phyloP scores from a whole-genome alignment of 2,797 vertebrate genomes.

The Enteromius viviparus region DNA sequence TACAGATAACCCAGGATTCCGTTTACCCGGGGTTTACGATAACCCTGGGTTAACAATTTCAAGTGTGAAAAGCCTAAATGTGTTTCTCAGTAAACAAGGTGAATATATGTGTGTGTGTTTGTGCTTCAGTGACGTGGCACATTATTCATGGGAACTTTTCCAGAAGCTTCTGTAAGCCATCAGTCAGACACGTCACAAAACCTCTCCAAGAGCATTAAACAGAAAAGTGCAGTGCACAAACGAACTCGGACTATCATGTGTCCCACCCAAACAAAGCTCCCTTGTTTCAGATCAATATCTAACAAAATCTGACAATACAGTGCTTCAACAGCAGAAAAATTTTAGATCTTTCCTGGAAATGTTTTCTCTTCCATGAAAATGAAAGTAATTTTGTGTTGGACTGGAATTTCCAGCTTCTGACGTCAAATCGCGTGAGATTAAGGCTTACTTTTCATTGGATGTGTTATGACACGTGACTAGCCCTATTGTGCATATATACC shows the following conservation, averaged over 20 bases:
- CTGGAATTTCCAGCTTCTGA: background rate
- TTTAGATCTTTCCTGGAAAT: background rate
- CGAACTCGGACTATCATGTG: too few species aligned
- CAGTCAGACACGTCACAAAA: constrained; percentile 53
- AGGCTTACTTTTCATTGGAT: too few species aligned
- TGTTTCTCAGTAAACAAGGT: background rate
- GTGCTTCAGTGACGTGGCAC: constrained; percentile 88
- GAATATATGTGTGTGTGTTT: constrained; percentile 24
- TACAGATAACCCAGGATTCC: too few species aligned
- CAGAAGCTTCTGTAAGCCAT: constrained; percentile 88
- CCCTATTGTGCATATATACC: too few species aligned
- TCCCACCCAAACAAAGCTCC: too few species aligned
- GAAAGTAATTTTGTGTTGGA: background rate
- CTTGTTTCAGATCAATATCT: too few species aligned
- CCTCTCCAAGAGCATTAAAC: constrained; percentile 46
- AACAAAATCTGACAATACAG: too few species aligned
- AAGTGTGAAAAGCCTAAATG: too few species aligned
- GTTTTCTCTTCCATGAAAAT: background rate
- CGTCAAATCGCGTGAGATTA: background rate
- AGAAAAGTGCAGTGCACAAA: constrained; percentile 74
- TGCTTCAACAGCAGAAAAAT: too few species aligned
- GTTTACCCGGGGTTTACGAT: too few species aligned
- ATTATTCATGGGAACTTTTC: constrained; percentile 80
- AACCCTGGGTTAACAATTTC: too few species aligned
- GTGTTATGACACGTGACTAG: too few species aligned